phyloP scores from a whole-genome alignment of 2,888 invertebrate species.

The Byasa hedistus region DNA sequence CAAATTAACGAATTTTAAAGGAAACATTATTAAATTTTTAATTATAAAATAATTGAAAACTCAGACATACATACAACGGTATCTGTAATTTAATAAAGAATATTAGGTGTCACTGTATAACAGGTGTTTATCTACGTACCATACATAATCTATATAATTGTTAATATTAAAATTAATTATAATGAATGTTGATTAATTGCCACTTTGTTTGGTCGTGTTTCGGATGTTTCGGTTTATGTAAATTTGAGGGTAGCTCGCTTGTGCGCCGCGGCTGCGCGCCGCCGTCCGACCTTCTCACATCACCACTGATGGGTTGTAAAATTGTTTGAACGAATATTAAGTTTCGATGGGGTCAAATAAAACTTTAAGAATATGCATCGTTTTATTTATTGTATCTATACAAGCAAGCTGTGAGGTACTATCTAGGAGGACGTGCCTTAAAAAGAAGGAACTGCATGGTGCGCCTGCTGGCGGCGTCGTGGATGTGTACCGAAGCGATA shows the following conservation, averaged over 20 bases:
- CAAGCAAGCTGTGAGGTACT: too few relatives aligned
- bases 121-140: conserved; percentile 74
- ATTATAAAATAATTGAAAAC: conserved; percentile 2
- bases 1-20: conserved; percentile 12
- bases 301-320: conserved; percentile 65
- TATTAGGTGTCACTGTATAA: conserved; percentile 79
- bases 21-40: conserved; percentile 3
- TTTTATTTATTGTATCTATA: conserved; percentile 38
- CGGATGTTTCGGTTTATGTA: conserved; percentile 32
- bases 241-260: conserved; percentile 51
- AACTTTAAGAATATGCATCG: conserved; percentile 67
- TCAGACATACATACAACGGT: conserved; percentile 48
- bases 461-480: too few relatives aligned
- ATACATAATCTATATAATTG: conserved; percentile 77
- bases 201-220: conserved; percentile 47
- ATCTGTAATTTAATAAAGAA: conserved; percentile 62
- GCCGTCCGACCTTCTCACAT: conserved; percentile 42
- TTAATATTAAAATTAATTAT: conserved; percentile 75
- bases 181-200: conserved; percentile 71
- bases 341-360: conserved; percentile 78
- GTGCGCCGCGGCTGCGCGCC: conserved; percentile 47
- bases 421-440: too few relatives aligned
- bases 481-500: too few relatives aligned
- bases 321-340: conserved; percentile 70
- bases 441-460: too few relatives aligned